Base-by-base conservation (phyloP, 2,888 invertebrate species). In the Odontomyia ornata region DNA sequence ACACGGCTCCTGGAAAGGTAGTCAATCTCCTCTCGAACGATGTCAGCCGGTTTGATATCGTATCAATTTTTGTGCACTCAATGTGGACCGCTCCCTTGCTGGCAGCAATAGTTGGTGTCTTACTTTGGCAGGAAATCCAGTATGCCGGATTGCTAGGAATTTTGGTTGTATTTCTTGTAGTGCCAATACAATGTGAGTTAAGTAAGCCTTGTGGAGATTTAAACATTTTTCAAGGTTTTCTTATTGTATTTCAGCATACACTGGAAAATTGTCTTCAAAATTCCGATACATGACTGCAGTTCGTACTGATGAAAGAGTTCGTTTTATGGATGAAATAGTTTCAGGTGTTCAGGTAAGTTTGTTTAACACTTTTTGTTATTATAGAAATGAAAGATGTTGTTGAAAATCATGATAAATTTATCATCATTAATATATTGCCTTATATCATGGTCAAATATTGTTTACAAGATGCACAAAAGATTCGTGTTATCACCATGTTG, bases 1-100 rank as follows among this genome's bases (percentile, higher is more conserved):
- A 95, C 83, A 95, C 96, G 0, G 93, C 96, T 0, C 91, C 93
- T 0, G 96, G 96, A 0, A 95, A 96, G 86, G 91, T 97, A 36
- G 93, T 96, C 15, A 97, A 97, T 86, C 86, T 97, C 28, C 88
- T 97, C 72, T 95, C 95, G 21, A 96, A 96, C 83, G 97, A 97
- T 83, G 92, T 96, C 67, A 93, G 91, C 83, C 90, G 96, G 43
- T 95, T 96, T 83, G 96, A 96, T 84, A 83, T 92, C 84, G 91
- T 93, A 1, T 89, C 93, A 47, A 86, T 92, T 46, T 93, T 93
- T 83, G 84, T 95, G 4, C 93, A 95, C 85, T 95, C 91, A 83
- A 86, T 94, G 80, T 95, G 95, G 94, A 90, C 94, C n/a, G 93
- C 93, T 25, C 95, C 96, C 0, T 79, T 89, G 9, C 88, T 91